Percentiles rank a stretch among this genome's conserved stretches.
phyloP scores from a whole-genome alignment of 2,888 invertebrate species.

The Plutella xylostella region DNA sequence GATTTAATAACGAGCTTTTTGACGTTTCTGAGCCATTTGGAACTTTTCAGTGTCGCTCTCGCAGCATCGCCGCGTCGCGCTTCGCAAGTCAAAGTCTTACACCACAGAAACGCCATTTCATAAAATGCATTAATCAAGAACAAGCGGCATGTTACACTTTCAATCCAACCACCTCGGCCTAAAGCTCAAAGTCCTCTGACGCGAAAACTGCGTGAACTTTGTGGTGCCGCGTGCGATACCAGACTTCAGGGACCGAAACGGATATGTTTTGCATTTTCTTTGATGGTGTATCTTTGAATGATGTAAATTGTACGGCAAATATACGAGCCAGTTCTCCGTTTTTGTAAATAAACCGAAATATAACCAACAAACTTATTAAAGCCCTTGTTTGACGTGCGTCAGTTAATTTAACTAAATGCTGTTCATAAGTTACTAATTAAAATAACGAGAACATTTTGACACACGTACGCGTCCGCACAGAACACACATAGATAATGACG shows the following conservation, averaged over 20 bases:
- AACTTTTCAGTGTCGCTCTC: no score
- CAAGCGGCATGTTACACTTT: constrained; percentile 30
- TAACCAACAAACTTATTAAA: neutral
- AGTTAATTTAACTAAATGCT: neutral
- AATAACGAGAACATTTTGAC: constrained; percentile 2
- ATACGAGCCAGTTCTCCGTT: no score
- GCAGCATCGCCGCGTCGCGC: constrained; percentile 27
- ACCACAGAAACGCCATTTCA: constrained; percentile 50
- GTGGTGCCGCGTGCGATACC: constrained; percentile 30
- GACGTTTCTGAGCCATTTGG: no score
- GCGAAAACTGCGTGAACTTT: constrained; percentile 34
- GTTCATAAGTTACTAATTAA: neutral
- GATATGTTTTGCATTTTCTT: constrained; percentile 39
- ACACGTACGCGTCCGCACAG: no score
- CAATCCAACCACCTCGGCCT: constrained; percentile 31
- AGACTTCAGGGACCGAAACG: constrained; percentile 20
- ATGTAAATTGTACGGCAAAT: constrained; percentile 5
- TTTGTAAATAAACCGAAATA: neutral
- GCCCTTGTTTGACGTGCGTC: neutral
- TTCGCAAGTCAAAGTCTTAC: constrained; percentile 46
- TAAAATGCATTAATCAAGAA: constrained; percentile 51
- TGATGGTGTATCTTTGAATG: constrained; percentile 26
- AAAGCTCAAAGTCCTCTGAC: constrained; percentile 33
- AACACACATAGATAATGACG: no score
- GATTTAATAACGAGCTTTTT: no score